Percentiles rank a stretch among this genome's conserved stretches.
These are phyloP conservation scores for Neoseiulus cucumeris DNA, from an alignment of 1,140 invertebrate genomes.

Conservation along the genomic window DNA sequence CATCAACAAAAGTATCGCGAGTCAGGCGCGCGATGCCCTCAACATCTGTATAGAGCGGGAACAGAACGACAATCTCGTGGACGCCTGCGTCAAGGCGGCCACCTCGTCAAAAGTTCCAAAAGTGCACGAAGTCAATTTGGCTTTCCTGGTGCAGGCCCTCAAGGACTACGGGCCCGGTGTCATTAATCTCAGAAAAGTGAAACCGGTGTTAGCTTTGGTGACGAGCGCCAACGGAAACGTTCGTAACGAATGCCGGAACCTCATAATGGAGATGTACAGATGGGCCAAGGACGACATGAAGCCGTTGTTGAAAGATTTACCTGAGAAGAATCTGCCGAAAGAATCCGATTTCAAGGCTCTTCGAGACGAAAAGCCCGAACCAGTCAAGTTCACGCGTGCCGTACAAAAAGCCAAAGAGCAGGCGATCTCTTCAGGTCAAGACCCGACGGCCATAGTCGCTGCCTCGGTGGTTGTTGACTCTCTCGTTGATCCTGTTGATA, in stretches of 20 bases:
- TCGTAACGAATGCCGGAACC: constrained; percentile 65
- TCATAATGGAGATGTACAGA: constrained; percentile 74
- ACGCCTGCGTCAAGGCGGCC: neutral
- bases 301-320: constrained; percentile 27
- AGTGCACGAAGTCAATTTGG: constrained; percentile 7
- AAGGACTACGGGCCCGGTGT: constrained; percentile 1
- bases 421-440: neutral
- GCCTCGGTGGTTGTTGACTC: neutral
- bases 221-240: constrained; percentile 52
- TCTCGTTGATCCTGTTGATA: neutral
- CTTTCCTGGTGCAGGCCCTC: neutral
- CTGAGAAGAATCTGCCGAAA: neutral
- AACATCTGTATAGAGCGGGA: neutral
- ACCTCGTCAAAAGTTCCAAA: neutral
- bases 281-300: constrained; percentile 74
- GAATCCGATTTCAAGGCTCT: neutral
- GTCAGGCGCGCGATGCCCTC: neutral
- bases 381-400: constrained; percentile 5
- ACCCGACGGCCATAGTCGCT: neutral
- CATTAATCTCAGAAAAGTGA: constrained; percentile 3
- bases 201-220: neutral
- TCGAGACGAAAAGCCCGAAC: neutral
- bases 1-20: neutral
- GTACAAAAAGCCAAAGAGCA: neutral
- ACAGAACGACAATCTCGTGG: neutral